A percentile compares a stretch with the other conserved stretches of the same genome.
phyloP scores from a whole-genome alignment of 2,888 invertebrate genomes.

The Apodemia mormo region DNA sequence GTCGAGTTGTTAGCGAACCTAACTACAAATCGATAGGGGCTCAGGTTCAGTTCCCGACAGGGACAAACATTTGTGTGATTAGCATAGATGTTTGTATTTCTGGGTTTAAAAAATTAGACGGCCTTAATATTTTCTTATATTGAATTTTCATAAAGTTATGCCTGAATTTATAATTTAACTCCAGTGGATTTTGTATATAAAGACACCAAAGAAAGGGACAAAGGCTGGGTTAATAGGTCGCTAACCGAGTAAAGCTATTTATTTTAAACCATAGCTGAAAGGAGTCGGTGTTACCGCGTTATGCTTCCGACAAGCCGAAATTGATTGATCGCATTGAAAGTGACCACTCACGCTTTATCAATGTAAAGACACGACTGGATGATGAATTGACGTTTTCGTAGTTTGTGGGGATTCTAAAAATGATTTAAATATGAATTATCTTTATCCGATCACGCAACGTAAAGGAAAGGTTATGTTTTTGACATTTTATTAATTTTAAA shows the following conservation, averaged over 20 bases:
- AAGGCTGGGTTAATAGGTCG: background rate
- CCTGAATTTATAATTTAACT: background rate
- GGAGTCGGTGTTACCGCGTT: background rate
- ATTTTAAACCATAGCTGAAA: background rate
- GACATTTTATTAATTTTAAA: background rate
- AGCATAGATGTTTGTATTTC: too few species aligned
- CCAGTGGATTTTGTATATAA: background rate
- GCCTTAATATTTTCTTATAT: too few species aligned
- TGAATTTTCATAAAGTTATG: background rate
- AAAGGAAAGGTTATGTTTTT: background rate
- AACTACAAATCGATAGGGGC: too few species aligned
- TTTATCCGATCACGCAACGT: background rate
- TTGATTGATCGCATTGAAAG: conserved; percentile 5
- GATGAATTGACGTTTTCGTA: background rate
- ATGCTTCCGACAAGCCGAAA: conserved; percentile 11
- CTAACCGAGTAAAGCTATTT: background rate
- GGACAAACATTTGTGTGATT: too few species aligned
- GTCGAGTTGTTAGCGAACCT: too few species aligned
- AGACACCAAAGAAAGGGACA: background rate
- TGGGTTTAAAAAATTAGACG: too few species aligned
- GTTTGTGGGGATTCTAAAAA: background rate
- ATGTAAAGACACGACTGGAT: background rate
- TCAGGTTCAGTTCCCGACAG: too few species aligned
- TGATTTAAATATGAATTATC: background rate
- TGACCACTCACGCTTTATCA: conserved; percentile 16